Conservation (phyloP, 53 echinoderm and acorn worm species). For the Crossaster papposus region DNA sequence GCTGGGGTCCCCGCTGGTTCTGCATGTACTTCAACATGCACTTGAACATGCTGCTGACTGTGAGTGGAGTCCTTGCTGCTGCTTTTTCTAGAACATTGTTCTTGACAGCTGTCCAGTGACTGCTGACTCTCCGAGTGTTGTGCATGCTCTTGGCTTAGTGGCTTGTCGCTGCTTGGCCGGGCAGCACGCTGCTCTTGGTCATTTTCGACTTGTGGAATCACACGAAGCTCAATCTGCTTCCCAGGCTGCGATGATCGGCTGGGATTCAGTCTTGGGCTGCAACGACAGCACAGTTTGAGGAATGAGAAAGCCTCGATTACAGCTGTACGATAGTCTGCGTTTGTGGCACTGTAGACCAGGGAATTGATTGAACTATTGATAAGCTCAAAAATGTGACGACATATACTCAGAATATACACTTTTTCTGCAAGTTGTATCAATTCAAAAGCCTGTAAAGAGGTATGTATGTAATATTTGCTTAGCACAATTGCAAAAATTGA, state of each 20-base stretch:
- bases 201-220: not conserved
- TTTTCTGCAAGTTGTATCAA: not conserved
- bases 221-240: not conserved
- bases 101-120: not conserved
- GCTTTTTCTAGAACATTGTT: not conserved
- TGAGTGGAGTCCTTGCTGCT: not conserved
- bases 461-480: not conserved
- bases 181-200: not conserved
- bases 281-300: not conserved
- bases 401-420: not conserved
- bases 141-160: not conserved
- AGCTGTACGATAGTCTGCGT: not conserved
- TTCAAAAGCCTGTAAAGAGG: not conserved
- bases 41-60: not conserved
- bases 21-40: not conserved
- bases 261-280: not conserved
- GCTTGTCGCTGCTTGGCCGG: not conserved
- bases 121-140: not conserved
- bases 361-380: not conserved
- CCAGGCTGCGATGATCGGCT: not conserved
- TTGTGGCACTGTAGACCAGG: constrained; percentile 4
- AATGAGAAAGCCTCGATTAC: not conserved
- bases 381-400: not conserved
- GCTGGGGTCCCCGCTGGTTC: too few relatives aligned
- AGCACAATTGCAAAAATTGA: not conserved